phyloP scores from a whole-genome alignment of 2,113 vertebrate genomes.

The Pomatorhinus ruficollis region DNA sequence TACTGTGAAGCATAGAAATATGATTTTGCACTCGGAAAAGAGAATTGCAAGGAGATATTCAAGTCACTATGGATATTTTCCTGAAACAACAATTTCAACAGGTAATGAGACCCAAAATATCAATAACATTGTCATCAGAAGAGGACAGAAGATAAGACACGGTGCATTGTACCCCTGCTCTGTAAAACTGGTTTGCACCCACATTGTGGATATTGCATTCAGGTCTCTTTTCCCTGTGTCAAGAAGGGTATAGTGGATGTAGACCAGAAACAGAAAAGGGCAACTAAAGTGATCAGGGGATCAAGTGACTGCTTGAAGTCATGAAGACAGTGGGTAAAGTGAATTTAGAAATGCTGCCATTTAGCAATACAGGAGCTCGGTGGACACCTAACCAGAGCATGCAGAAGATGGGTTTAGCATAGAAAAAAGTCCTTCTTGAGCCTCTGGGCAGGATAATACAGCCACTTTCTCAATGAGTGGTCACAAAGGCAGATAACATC shows the following conservation, averaged over 20 bases:
- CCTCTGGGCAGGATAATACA: neutral
- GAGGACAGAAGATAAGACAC: neutral
- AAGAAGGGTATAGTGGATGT: neutral
- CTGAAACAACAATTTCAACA: neutral
- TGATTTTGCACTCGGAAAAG: neutral
- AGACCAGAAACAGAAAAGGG: neutral
- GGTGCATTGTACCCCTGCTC: neutral
- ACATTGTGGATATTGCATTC: neutral
- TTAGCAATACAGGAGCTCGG: neutral
- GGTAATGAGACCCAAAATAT: neutral
- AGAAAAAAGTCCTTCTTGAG: neutral
- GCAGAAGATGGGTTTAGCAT: neutral
- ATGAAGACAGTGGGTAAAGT: neutral
- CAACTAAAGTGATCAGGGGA: neutral
- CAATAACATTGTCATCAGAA: neutral
- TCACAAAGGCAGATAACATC: neutral
- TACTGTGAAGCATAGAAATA: neutral
- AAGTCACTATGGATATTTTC: neutral
- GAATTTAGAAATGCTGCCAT: neutral
- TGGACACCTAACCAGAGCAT: neutral
- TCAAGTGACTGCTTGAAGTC: neutral
- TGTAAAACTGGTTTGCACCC: neutral
- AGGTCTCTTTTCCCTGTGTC: neutral
- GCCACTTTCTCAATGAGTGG: neutral
- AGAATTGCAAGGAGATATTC: neutral